Base-by-base conservation (phyloP, 2,113 vertebrate genomes). In the Petrocephalus microphthalmus region DNA sequence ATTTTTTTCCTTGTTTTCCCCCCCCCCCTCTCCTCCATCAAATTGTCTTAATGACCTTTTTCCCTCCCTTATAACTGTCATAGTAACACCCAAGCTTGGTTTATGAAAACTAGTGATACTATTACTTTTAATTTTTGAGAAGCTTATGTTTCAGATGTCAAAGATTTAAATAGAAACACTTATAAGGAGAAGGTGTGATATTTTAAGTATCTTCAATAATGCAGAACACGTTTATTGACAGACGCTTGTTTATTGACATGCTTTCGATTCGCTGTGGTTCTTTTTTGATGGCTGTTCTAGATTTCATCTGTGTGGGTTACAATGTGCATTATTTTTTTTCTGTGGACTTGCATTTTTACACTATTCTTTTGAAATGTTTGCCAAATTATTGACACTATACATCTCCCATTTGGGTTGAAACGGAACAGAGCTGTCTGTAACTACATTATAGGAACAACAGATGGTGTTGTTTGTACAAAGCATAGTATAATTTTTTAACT, bases 381-480 rank as follows among this genome's bases (percentile, higher is more conserved):
- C 94, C 91, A 84, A 91, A 93, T 92, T 93, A 90, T 86, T 93
- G 93, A 94, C 92, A 95, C 92, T 95, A 91, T 93, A 94, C 93
- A 94, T 94, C 78, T 87, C 25, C 53, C 49, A 87, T 87, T 89
- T 89, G 15, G 74, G 87, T 87, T 87, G 85, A 67, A 86, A 74
- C 37, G 86, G 82, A 86, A 85, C 64, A 54, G 54, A 89, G 53
- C 60, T 89, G 85, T 90, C 53, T 91, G 92, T 91, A 42, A 94
- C 88, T 90, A 92, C 92, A 91, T 1, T 2, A 88, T 93, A 92
- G 93, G 92, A 96, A 92, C 91, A 96, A 94, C 96, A 95, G 93
- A 95, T 93, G 93, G 95, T 96, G 96, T 93, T 96, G 96, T 96
- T 96, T 97, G 96, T 97, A 97, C 94, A 97, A 97, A 97, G 94